Percentiles rank a stretch among this genome's conserved stretches.
Evolutionary conservation across 2,113 vertebrate genomes (phyloP).

Genomic region (Mugil cephalus): DNA sequence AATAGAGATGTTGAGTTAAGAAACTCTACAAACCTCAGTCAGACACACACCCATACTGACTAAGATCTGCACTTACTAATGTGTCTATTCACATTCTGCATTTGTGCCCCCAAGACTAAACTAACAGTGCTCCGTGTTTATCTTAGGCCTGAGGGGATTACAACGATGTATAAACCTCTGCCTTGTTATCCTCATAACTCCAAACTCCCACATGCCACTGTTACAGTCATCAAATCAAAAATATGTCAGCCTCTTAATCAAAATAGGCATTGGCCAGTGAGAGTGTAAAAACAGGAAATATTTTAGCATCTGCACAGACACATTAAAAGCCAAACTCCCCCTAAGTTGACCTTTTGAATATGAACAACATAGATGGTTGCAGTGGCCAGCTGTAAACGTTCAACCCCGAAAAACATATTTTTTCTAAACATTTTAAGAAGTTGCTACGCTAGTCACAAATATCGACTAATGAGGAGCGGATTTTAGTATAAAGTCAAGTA

Average conservation of each 20-base stretch:
- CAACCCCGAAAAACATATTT: background rate
- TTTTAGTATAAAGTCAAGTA: slow-evolving; percentile 16
- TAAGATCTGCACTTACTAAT: slow-evolving; percentile 52
- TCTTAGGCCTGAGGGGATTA: slow-evolving; percentile 59
- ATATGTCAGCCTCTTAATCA: slow-evolving; percentile 48
- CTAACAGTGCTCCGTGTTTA: slow-evolving; percentile 66
- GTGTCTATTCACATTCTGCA: slow-evolving; percentile 34
- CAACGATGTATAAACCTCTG: slow-evolving; percentile 54
- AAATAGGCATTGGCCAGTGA: slow-evolving; percentile 54
- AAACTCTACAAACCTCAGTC: slow-evolving; percentile 42
- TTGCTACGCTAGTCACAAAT: background rate
- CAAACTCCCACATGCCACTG: slow-evolving; percentile 31
- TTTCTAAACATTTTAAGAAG: slow-evolving; percentile 11
- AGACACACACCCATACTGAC: background rate
- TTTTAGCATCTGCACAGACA: slow-evolving; percentile 12
- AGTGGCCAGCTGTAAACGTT: background rate
- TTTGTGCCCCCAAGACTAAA: slow-evolving; percentile 65
- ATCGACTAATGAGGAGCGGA: background rate
- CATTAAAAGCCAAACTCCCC: slow-evolving; percentile 20
- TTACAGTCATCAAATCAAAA: slow-evolving; percentile 62
- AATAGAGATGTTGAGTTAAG: slow-evolving; percentile 43
- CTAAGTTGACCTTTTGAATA: slow-evolving; percentile 6
- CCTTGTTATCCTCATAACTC: slow-evolving; percentile 60
- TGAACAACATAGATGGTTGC: too few relatives aligned
- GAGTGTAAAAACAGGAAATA: slow-evolving; percentile 23